These are phyloP conservation scores for Erynnis tages DNA, from an alignment of 2,888 invertebrate species.

Conservation along the genomic window DNA sequence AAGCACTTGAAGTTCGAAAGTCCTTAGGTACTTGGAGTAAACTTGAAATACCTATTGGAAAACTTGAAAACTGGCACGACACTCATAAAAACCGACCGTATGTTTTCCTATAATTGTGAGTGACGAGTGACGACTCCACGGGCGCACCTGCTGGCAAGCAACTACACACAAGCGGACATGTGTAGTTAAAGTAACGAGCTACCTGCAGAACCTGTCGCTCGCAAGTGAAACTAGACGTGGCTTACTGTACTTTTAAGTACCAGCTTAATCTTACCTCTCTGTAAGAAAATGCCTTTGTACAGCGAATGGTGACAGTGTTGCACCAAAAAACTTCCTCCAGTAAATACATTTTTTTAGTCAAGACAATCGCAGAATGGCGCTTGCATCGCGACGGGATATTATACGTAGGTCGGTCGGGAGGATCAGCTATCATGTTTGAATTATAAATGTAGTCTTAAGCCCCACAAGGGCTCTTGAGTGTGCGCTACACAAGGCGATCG, in stretches of 20 bases:
- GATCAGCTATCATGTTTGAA: slow-evolving; percentile 20
- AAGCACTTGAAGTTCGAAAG: too few species aligned
- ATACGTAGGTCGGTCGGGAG: neutral
- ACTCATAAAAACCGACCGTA: slow-evolving; percentile 37
- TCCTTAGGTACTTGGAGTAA: neutral
- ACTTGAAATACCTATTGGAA: neutral
- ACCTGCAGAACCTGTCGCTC: slow-evolving; percentile 51
- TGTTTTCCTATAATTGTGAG: slow-evolving; percentile 46
- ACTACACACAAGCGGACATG: slow-evolving; percentile 55
- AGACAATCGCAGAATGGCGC: slow-evolving; percentile 21
- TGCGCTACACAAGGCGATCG: slow-evolving; percentile 34
- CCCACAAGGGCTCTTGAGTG: slow-evolving; percentile 22
- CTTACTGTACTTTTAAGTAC: slow-evolving; percentile 37
- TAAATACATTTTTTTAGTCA: too few species aligned
- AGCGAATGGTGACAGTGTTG: too few species aligned
- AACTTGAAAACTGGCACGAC: slow-evolving; percentile 21
- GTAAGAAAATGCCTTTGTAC: too few species aligned
- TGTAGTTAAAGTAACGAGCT: slow-evolving; percentile 50
- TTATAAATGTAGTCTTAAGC: slow-evolving; percentile 26
- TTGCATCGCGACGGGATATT: neutral
- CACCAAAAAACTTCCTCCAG: too few species aligned
- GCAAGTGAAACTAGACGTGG: slow-evolving; percentile 52
- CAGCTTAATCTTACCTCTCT: too few species aligned
- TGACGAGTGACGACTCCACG: slow-evolving; percentile 39
- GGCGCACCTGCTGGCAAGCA: slow-evolving; percentile 60